phyloP scores from a whole-genome alignment of 2,113 vertebrate species.

The Callocephalon fimbriatum region DNA sequence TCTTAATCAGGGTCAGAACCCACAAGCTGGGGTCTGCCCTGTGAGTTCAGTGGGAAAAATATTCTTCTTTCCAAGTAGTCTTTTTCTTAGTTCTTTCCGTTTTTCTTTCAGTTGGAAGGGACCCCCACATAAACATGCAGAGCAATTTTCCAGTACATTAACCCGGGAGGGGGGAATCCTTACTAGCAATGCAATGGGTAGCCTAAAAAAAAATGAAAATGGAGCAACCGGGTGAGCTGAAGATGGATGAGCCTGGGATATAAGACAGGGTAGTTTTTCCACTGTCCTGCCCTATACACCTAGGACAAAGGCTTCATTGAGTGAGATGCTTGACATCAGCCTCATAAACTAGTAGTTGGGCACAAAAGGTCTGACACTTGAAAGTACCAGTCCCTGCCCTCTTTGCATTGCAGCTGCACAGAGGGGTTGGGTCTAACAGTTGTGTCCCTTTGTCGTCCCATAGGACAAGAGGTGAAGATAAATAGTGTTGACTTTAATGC shows the following conservation, averaged over 20 bases:
- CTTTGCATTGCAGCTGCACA: constrained; percentile 83
- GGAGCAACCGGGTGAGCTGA: constrained; percentile 83
- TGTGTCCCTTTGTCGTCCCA: constrained; percentile 76
- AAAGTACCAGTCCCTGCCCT: constrained; percentile 91
- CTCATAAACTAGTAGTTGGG: constrained; percentile 97
- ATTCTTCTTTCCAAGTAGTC: constrained; percentile 82
- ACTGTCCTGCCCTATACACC: constrained; percentile 93
- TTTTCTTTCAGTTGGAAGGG: constrained; percentile 92
- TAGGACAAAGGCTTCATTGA: constrained; percentile 99
- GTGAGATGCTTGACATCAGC: constrained; percentile 96
- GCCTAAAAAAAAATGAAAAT: constrained; percentile 45
- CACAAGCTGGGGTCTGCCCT: constrained; percentile 88
- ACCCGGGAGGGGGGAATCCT: constrained; percentile 90
- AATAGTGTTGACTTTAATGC: constrained; percentile 84
- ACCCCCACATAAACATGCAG: constrained; percentile 98
- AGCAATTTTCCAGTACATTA: constrained; percentile 99
- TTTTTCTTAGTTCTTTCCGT: constrained; percentile 79
- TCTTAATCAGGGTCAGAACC: constrained; percentile 90
- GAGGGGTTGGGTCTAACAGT: constrained; percentile 83
- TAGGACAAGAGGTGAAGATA: constrained; percentile 86
- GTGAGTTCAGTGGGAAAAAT: constrained; percentile 84
- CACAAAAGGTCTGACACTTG: constrained; percentile 98
- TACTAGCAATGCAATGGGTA: constrained; percentile 85
- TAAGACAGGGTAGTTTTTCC: constrained; percentile 95
- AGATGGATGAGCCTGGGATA: constrained; percentile 97